These are phyloP conservation scores for Clavelina lepadiformis DNA, from an alignment of 23 tunicate genomes.

Conservation along the genomic window DNA sequence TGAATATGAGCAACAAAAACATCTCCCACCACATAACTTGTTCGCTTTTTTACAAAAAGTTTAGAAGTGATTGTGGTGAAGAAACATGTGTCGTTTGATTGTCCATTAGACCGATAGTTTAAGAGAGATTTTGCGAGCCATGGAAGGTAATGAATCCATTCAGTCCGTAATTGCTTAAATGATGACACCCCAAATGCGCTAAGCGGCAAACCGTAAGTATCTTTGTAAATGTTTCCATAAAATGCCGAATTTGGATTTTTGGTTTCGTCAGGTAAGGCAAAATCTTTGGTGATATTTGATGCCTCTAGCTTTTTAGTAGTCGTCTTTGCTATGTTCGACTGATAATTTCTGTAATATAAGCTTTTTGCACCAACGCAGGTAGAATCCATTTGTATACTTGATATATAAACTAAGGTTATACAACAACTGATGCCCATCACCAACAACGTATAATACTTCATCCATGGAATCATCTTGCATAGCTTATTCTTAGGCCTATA, in stretches of 20 bases:
- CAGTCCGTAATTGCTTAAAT: not conserved
- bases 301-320: too few species aligned
- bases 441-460: too few species aligned
- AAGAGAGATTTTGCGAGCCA: not conserved
- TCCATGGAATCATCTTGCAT: too few species aligned
- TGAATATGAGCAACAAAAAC: not conserved
- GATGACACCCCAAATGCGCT: not conserved
- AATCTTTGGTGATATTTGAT: too few species aligned
- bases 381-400: too few species aligned
- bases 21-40: slow-evolving; percentile 3
- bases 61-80: not conserved
- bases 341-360: too few species aligned
- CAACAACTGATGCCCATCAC: slow-evolving; percentile 41
- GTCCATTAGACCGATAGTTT: not conserved
- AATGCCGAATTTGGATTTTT: slow-evolving; percentile 5
- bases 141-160: slow-evolving; percentile 5
- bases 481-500: too few species aligned
- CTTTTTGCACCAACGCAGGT: too few species aligned
- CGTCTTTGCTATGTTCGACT: too few species aligned
- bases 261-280: slow-evolving; percentile 15
- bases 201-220: slow-evolving; percentile 20
- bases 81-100: not conserved
- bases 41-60: not conserved
- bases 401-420: slow-evolving; percentile 16
- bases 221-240: slow-evolving; percentile 10